phyloP scores from a whole-genome alignment of 2,888 invertebrate species.

The Anagyrus pseudococci region DNA sequence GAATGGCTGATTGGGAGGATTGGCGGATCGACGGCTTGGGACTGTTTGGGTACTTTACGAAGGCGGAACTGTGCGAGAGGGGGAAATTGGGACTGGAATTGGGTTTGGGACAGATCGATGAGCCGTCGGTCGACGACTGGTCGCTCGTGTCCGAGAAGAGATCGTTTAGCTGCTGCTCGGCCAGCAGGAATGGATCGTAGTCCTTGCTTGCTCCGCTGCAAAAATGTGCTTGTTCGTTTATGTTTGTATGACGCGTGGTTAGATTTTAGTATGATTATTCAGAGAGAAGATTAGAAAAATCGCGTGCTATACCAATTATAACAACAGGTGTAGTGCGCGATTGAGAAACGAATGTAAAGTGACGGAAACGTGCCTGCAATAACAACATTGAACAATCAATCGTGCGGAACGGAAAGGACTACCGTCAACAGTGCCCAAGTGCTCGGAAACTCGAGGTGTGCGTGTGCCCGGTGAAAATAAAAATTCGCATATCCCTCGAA shows the following conservation, averaged over 20 bases:
- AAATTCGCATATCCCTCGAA: no score
- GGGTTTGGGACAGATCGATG: conserved; percentile 31
- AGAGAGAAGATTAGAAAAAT: no score
- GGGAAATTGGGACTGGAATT: conserved; percentile 40
- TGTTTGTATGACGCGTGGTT: not conserved
- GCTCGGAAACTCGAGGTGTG: no score
- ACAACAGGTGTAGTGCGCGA: no score
- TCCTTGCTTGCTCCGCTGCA: conserved; percentile 60
- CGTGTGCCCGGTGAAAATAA: no score
- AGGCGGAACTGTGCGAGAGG: conserved; percentile 58
- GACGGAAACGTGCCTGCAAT: no score
- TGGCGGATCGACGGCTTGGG: conserved; percentile 29
- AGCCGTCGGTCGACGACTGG: conserved; percentile 53
- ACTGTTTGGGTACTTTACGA: conserved; percentile 49
- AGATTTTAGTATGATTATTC: no score
- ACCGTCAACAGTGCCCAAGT: no score
- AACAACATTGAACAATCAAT: no score
- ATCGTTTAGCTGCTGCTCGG: conserved; percentile 83
- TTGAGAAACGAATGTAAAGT: no score
- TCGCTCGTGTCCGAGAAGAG: conserved; percentile 72
- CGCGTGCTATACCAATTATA: no score
- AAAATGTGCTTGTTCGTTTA: conserved; percentile 32
- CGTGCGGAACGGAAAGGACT: no score
- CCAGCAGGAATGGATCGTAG: conserved; percentile 81
- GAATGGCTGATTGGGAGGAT: not conserved